A percentile compares a stretch with the other conserved stretches of the same genome.
Evolutionary conservation across 2,888 invertebrate species (phyloP).

Genomic region (Chesias legatella): DNA sequence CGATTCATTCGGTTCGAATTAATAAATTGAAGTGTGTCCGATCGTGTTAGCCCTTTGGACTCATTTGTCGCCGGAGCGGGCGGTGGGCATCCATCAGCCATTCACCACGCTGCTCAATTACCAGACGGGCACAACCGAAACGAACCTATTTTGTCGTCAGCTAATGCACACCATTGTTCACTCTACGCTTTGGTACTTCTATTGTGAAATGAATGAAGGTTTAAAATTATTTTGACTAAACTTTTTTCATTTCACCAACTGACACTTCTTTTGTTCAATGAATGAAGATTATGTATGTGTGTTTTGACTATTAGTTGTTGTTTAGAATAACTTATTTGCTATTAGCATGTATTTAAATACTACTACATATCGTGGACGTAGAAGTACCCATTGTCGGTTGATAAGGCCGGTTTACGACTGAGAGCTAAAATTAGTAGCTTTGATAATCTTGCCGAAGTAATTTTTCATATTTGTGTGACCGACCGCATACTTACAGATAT

Average conservation of each 20-base stretch:
- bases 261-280: no score
- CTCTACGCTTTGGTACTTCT: conserved; percentile 37
- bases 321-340: neutral
- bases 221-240: conserved; percentile 27
- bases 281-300: neutral
- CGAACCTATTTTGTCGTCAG: conserved; percentile 45
- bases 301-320: neutral
- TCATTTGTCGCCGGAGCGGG: conserved; percentile 37
- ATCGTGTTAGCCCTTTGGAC: conserved; percentile 46
- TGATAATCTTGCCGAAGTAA: no score
- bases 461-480: no score
- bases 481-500: no score
- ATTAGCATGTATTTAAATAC: no score
- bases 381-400: no score
- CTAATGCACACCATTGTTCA: conserved; percentile 45
- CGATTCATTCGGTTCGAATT: conserved; percentile 49
- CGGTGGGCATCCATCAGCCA: conserved; percentile 63
- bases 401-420: no score
- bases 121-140: conserved; percentile 44
- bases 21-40: conserved; percentile 52
- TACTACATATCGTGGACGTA: no score
- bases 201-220: conserved; percentile 38
- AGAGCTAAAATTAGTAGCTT: no score
- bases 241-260: conserved; percentile 6
- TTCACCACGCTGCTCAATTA: conserved; percentile 70